Conservation (phyloP, 2,888 invertebrate genomes). For the Ennomos fuscantarius region DNA sequence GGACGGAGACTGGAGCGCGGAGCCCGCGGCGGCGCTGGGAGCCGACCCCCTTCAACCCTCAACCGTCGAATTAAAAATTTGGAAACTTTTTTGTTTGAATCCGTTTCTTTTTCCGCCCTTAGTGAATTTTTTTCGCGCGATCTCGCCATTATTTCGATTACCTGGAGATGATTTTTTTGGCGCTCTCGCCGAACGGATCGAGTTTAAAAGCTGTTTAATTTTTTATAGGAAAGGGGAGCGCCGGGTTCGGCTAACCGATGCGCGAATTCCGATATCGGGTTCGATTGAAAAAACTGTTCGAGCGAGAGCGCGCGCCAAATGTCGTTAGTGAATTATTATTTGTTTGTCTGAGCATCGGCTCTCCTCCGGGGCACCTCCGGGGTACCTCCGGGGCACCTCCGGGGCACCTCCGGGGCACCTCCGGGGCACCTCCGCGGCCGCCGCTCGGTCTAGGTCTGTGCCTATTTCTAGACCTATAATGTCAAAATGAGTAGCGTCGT, state of each 20-base stretch:
- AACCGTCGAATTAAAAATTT: constrained; percentile 75
- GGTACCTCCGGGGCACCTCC: no score
- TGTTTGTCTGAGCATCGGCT: constrained; percentile 31
- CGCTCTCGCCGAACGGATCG: constrained; percentile 68
- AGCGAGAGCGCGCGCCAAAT: constrained; percentile 50
- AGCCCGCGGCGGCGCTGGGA: constrained; percentile 28
- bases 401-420: not conserved
- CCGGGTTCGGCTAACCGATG: constrained; percentile 76
- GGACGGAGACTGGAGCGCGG: constrained; percentile 29
- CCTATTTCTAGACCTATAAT: no score
- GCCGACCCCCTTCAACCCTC: constrained; percentile 49
- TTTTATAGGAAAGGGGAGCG: constrained; percentile 80
- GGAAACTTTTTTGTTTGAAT: constrained; percentile 78
- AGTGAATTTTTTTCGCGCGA: constrained; percentile 83
- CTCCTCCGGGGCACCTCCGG: not conserved
- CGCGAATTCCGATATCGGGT: constrained; percentile 82
- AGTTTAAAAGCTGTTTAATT: constrained; percentile 84
- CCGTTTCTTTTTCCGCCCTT: constrained; percentile 84
- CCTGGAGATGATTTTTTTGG: constrained; percentile 80
- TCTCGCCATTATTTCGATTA: constrained; percentile 82
- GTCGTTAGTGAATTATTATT: constrained; percentile 43
- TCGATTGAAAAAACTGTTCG: constrained; percentile 58
- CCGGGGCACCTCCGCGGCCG: no score
- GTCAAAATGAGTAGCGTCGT: no score
- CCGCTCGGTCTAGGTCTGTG: no score